These are phyloP conservation scores for Panulirus ornatus DNA, from an alignment of 1,140 invertebrate species.

Conservation along the genomic window DNA sequence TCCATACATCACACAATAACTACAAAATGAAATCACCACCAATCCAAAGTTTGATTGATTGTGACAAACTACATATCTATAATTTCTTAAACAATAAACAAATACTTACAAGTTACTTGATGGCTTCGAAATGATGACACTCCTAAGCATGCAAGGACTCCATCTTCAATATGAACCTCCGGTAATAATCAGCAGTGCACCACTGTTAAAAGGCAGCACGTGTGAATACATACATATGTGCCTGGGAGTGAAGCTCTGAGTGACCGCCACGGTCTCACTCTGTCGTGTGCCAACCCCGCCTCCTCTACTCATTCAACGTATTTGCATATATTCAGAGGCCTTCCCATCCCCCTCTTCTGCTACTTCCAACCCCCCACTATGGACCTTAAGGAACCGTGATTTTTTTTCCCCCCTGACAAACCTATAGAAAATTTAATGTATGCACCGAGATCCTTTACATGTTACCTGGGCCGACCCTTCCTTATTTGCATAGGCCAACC, in stretches of 20 bases:
- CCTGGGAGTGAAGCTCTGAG: neutral
- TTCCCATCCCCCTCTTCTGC: conserved; percentile 4
- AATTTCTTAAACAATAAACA: neutral
- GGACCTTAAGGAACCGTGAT: conserved; percentile 57
- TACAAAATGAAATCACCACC: neutral
- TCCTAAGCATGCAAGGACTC: neutral
- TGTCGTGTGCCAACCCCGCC: conserved; percentile 1
- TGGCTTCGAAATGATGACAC: neutral
- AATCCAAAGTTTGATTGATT: neutral
- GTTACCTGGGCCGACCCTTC: conserved; percentile 64
- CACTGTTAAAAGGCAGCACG: neutral
- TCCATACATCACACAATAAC: neutral
- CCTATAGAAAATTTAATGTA: conserved; percentile 62
- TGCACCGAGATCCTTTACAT: conserved; percentile 70
- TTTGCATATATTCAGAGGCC: conserved; percentile 61
- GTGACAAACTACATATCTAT: neutral
- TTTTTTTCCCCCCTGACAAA: conserved; percentile 30
- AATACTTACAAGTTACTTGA: neutral
- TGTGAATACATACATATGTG: neutral
- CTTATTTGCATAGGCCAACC: conserved; percentile 61
- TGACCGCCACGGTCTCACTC: neutral
- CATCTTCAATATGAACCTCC: neutral
- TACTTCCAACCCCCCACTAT: conserved; percentile 31
- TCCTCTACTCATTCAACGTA: conserved; percentile 29
- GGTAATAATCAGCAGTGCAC: neutral